Base-by-base conservation (phyloP, 2,113 vertebrate species). In the Halcyon senegalensis region DNA sequence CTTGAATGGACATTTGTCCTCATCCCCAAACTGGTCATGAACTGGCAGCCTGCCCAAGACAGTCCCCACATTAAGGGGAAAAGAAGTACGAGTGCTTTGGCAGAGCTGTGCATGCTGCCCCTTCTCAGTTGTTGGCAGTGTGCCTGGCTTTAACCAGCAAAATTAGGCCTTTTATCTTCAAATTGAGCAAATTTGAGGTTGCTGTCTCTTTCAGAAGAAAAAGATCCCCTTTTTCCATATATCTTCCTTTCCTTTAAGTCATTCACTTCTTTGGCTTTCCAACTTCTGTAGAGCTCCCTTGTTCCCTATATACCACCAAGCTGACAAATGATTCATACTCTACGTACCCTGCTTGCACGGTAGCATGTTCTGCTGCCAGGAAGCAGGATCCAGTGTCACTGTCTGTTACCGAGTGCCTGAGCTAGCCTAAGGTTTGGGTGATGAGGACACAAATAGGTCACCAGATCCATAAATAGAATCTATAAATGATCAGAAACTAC, bases 91-190 rank as follows among this genome's bases (percentile, higher is more conserved):
- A 93, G 92, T 31, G 56, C 74, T 91, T 68, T 85, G 94, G 95
- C 90, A 93, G 91, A 92, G 60, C 69, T 66, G 19, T 33, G 43
- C 14, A 35, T 17, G 63, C 85, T 90, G 92, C 63, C 75, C 62
- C 19, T 64, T 55, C 70, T 67, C 84, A 50, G 70, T 23, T 79
- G 77, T 5, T 89, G 94, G 93, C 92, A 83, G 24, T 1, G 12
- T 85, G 92, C 92, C 94, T 84, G 83, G 37, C 59, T 79, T 79
- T 80, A 91, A 66, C 76, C 23, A 51, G 50, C 46, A 73, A 90
- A 78, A 60, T 21, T 27, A 83, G 25, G 46, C 66, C 51, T 83
- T 91, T 95, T 67, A 70, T 73, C 87, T 92, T 75, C 46, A 74
- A 69, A 4, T 30, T 66, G 55, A 83, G 73, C 48, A 84, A 51